Conservation (phyloP, 2,113 vertebrate genomes). For the Oryctolagus cuniculus region DNA sequence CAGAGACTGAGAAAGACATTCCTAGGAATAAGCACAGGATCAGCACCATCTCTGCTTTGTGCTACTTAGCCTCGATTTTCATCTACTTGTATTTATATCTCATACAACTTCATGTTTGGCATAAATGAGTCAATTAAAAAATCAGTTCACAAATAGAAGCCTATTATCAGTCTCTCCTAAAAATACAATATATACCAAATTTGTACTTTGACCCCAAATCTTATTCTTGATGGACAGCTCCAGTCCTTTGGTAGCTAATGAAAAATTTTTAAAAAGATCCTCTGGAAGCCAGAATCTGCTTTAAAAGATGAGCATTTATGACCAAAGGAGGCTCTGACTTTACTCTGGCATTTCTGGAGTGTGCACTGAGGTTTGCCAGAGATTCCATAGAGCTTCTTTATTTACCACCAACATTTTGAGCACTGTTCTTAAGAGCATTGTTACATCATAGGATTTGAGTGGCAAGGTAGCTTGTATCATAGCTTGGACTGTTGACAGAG, state of each 20-base stretch:
- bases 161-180: not conserved
- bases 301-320: not conserved
- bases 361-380: not conserved
- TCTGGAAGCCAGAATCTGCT: not conserved
- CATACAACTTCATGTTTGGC: not conserved
- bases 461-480: not conserved
- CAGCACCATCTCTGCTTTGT: not conserved
- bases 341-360: not conserved
- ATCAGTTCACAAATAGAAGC: not conserved
- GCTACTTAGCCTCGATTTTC: not conserved
- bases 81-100: not conserved
- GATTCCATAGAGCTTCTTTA: not conserved
- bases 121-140: not conserved
- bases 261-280: not conserved
- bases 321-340: not conserved
- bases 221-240: slow-evolving; percentile 3
- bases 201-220: not conserved
- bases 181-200: not conserved
- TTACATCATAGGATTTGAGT: no score
- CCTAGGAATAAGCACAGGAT: not conserved
- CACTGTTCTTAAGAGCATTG: not conserved
- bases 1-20: not conserved
- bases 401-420: not conserved
- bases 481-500: not conserved
- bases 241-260: not conserved